phyloP scores from a whole-genome alignment of 2,888 invertebrate species.

The Macaria liturata region DNA sequence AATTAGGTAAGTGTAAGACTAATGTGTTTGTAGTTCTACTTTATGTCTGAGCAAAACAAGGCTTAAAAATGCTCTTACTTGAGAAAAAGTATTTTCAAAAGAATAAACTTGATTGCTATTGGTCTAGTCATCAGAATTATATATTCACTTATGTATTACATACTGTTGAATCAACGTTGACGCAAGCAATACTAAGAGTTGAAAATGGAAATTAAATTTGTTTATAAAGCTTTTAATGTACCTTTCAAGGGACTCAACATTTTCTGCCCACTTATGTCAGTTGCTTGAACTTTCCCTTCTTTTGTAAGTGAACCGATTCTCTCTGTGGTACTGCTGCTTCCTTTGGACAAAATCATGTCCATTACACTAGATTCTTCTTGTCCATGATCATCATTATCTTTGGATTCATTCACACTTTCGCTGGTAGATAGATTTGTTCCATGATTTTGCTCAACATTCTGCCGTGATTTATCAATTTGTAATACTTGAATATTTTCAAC shows the following conservation, averaged over 20 bases:
- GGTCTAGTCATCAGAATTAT: too few relatives aligned
- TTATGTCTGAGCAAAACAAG: too few relatives aligned
- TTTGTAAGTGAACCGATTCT: slow-evolving; percentile 40
- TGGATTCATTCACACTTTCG: slow-evolving; percentile 22
- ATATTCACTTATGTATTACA: too few relatives aligned
- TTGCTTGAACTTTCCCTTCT: background rate
- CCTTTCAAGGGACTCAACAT: slow-evolving; percentile 13
- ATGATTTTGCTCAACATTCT: background rate
- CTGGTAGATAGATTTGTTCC: background rate
- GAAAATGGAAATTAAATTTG: too few relatives aligned
- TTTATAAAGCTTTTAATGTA: background rate
- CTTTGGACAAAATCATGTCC: slow-evolving; percentile 62
- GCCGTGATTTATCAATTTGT: too few relatives aligned
- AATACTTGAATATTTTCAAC: slow-evolving; percentile 1
- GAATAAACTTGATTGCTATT: too few relatives aligned
- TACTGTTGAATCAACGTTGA: too few relatives aligned
- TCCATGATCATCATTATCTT: slow-evolving; percentile 38
- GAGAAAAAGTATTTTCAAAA: too few relatives aligned
- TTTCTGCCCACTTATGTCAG: slow-evolving; percentile 1
- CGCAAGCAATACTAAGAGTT: too few relatives aligned
- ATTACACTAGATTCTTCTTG: slow-evolving; percentile 61
- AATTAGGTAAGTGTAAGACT: too few relatives aligned
- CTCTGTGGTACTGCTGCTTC: slow-evolving; percentile 50
- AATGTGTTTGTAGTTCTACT: too few relatives aligned
- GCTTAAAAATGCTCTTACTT: too few relatives aligned